phyloP scores from a whole-genome alignment of 1,140 invertebrate genomes.

The Episyrphus balteatus region DNA sequence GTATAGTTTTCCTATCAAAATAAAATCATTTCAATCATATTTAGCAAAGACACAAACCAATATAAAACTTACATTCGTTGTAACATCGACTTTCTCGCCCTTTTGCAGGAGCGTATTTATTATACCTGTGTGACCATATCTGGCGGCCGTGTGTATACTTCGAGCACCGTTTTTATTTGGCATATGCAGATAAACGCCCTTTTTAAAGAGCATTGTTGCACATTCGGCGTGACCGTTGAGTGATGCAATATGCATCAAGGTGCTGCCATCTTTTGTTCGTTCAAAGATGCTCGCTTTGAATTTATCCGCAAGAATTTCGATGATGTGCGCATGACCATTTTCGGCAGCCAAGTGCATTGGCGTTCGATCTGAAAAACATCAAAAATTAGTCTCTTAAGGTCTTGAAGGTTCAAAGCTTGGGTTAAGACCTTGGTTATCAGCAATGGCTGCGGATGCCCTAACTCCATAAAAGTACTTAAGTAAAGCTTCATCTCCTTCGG shows the following conservation, averaged over 20 bases:
- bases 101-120: slow-evolving; percentile 91
- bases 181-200: slow-evolving; percentile 98
- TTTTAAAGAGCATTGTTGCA: slow-evolving; percentile 96
- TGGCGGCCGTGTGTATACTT: slow-evolving; percentile 85
- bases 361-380: slow-evolving; percentile 61
- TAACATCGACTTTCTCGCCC: slow-evolving; percentile 91
- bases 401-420: background rate
- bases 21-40: background rate
- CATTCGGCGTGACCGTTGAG: slow-evolving; percentile 94
- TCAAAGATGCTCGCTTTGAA: slow-evolving; percentile 93
- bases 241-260: slow-evolving; percentile 95
- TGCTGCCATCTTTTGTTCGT: slow-evolving; percentile 93
- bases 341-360: slow-evolving; percentile 96
- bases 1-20: slow-evolving; percentile 86
- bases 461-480: slow-evolving; percentile 93
- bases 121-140: slow-evolving; percentile 91
- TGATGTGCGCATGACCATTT: slow-evolving; percentile 87
- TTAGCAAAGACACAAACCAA: background rate
- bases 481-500: slow-evolving; percentile 84
- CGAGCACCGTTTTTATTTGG: slow-evolving; percentile 93
- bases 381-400: background rate
- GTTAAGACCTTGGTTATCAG: slow-evolving; percentile 71
- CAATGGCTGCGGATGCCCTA: slow-evolving; percentile 83
- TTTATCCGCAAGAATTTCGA: slow-evolving; percentile 94
- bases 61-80: slow-evolving; percentile 67